A percentile compares a stretch with the other conserved stretches of the same genome.
phyloP scores from a whole-genome alignment of 2,113 vertebrate genomes.

The Macroglossus sobrinus region DNA sequence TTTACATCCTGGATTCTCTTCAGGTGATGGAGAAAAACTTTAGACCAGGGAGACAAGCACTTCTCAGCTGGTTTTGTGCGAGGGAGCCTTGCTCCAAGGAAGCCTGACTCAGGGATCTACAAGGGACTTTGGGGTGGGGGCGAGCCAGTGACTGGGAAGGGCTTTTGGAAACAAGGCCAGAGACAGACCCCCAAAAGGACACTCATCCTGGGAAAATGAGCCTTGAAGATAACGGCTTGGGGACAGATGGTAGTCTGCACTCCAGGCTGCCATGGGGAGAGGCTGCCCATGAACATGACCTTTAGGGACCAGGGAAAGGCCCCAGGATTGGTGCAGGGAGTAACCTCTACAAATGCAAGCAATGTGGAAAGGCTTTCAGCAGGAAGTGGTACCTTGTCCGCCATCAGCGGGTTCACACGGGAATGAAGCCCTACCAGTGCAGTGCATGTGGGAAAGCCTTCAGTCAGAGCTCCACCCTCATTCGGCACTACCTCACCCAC shows the following conservation, averaged over 20 bases:
- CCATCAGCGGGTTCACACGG: slow-evolving; percentile 58
- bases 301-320: not conserved
- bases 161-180: not conserved
- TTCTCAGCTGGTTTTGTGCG: not conserved
- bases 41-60: not conserved
- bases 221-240: not conserved
- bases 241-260: not conserved
- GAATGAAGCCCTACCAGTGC: slow-evolving; percentile 67
- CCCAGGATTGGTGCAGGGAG: not conserved
- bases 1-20: not conserved
- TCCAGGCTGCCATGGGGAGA: not conserved
- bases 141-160: not conserved
- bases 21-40: not conserved
- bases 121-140: not conserved
- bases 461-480: slow-evolving; percentile 64
- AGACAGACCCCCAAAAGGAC: not conserved
- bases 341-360: slow-evolving; percentile 41
- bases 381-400: slow-evolving; percentile 61
- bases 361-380: slow-evolving; percentile 65
- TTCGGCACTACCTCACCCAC: slow-evolving; percentile 62
- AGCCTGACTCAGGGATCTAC: not conserved
- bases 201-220: not conserved
- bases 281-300: not conserved
- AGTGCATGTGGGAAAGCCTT: slow-evolving; percentile 56
- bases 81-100: not conserved